Percentiles rank a stretch among this genome's conserved stretches.
Evolutionary conservation across 2,888 invertebrate genomes (phyloP).

Genomic region (Amphimallon solstitiale): DNA sequence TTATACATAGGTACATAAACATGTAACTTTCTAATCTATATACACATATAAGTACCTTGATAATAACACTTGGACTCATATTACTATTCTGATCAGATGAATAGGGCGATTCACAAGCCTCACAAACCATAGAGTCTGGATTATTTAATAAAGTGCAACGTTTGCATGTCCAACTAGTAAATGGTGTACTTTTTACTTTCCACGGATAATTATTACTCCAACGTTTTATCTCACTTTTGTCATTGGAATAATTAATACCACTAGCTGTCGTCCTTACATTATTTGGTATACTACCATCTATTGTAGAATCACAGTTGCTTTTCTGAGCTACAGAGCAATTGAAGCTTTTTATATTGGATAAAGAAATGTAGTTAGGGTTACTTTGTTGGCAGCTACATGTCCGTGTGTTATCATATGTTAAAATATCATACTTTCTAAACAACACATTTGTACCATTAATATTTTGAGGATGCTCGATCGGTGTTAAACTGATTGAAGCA

Average conservation of each 20-base stretch:
- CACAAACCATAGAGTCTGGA: constrained; percentile 73
- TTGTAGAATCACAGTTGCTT: constrained; percentile 53
- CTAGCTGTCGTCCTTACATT: constrained; percentile 61
- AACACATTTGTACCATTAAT: constrained; percentile 44
- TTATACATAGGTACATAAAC: too few relatives aligned
- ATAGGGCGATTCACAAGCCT: constrained; percentile 77
- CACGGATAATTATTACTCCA: constrained; percentile 55
- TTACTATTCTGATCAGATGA: constrained; percentile 61
- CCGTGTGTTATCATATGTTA: constrained; percentile 54
- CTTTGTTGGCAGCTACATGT: constrained; percentile 57
- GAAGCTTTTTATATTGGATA: constrained; percentile 60
- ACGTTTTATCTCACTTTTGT: constrained; percentile 38
- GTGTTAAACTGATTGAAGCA: constrained; percentile 54
- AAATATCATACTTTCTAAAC: constrained; percentile 55
- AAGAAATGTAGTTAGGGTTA: constrained; percentile 55
- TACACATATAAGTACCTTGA: constrained; percentile 59
- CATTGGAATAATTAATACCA: constrained; percentile 57
- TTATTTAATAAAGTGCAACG: constrained; percentile 82
- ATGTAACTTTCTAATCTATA: too few relatives aligned
- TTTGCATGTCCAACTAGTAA: constrained; percentile 73
- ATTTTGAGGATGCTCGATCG: constrained; percentile 57
- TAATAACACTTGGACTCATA: constrained; percentile 63
- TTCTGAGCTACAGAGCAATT: constrained; percentile 59
- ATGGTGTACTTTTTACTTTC: constrained; percentile 53
- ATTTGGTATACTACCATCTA: constrained; percentile 54